Evolutionary conservation across 1,140 invertebrate genomes (phyloP).

Genomic region (Asbolus verrucosus): DNA sequence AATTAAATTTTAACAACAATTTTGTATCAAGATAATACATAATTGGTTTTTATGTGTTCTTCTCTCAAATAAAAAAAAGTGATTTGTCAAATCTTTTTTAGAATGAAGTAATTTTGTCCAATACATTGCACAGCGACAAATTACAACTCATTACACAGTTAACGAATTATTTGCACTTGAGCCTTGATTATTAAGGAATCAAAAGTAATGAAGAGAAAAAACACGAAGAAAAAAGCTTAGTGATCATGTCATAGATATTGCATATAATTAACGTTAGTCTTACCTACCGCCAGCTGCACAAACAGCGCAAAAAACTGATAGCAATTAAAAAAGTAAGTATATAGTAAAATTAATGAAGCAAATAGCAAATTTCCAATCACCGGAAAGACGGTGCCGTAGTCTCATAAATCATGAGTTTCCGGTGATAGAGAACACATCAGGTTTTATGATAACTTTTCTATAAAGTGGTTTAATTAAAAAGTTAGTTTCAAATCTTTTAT

Average conservation of each 20-base stretch:
- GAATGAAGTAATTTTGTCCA: too few species aligned
- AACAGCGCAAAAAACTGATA: background rate
- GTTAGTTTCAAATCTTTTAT: background rate
- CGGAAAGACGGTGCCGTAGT: background rate
- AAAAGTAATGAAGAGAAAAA: too few species aligned
- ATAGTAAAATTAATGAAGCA: slow-evolving; percentile 5
- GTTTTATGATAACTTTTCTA: background rate
- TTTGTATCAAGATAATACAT: too few species aligned
- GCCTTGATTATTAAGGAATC: too few species aligned
- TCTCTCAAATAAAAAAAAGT: too few species aligned
- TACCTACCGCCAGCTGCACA: background rate
- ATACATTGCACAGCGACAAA: too few species aligned
- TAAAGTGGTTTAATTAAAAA: background rate
- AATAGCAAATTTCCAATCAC: slow-evolving; percentile 1
- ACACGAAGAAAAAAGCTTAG: background rate
- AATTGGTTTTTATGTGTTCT: too few species aligned
- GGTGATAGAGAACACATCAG: background rate
- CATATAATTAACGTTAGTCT: background rate
- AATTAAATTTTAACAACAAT: too few species aligned
- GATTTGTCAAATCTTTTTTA: too few species aligned
- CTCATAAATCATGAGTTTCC: slow-evolving; percentile 3
- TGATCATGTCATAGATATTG: background rate
- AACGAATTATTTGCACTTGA: too few species aligned
- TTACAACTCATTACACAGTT: too few species aligned
- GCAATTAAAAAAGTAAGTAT: slow-evolving; percentile 6